Base-by-base conservation (phyloP, 92 coral and sea anemone species). In the Phenganax stokvisi region DNA sequence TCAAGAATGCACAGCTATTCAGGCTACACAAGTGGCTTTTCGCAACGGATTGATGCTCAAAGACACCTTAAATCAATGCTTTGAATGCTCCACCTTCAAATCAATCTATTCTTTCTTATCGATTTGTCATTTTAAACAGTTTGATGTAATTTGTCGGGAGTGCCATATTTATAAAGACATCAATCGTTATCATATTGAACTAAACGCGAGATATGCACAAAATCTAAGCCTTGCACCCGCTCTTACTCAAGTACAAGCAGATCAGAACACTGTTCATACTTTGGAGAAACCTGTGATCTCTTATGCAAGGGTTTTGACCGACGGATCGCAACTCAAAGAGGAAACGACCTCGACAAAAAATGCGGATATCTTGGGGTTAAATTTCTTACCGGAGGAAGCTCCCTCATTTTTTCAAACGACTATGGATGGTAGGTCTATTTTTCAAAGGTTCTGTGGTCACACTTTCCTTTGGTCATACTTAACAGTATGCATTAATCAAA, bases 1-100 rank as follows among this genome's bases (percentile, higher is more conserved):
- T 63, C 92, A 90, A 74, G 92, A 94, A 47, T 94, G 98, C 80
- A 84, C 92, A 4, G 98, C 98, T 27, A 85, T 80, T 10, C 86
- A 80, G 27, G 97, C 90, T 61, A 88, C 98, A 15, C 85, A 74
- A 57, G 85, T 83, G 75, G 88, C 92, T 13, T 86, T 91, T 56
- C 84, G 89, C 76, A 90, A 91, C 30, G 98, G 98, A 73, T 87
- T 70, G 69, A 86, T 83, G 27, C 86, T 89, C 56, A 79, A 86
- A 64, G 89, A 81, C 47, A 86, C 92, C 31, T 85, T 94, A 57
- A 92, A 91, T n/a, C 98, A 94, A 71, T 94, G 98, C 82, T 92
- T 88, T 68, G 88, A 85, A 54, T 94, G 98, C 84, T 89, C 90
- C 53, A 92, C 87, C 75, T 94, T 94, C 76, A 94, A 92, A 87